Evolutionary conservation across 1,140 invertebrate genomes (phyloP).

Genomic region (Drosophila grimshawi): DNA sequence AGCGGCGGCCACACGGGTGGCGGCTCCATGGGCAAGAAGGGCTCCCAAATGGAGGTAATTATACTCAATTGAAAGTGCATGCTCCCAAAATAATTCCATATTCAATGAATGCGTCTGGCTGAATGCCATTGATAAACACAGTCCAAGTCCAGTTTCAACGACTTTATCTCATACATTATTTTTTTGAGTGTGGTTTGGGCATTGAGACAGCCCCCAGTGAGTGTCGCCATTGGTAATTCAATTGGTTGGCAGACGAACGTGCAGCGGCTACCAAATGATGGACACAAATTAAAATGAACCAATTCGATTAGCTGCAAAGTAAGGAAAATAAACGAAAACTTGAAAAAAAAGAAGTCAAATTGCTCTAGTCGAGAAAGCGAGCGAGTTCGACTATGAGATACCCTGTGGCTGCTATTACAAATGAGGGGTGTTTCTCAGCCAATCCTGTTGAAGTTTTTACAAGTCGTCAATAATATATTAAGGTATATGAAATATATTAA

Average conservation of each 20-base stretch:
- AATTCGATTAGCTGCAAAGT: constrained; percentile 33
- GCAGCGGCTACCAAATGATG: constrained; percentile 30
- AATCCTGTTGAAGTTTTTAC: no score
- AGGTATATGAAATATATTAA: no score
- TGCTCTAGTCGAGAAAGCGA: no score
- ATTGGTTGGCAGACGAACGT: constrained; percentile 33
- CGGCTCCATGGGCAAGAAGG: constrained; percentile 84
- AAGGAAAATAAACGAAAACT: not conserved
- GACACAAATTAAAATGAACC: constrained; percentile 44
- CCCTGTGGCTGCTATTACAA: no score
- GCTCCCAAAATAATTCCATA: not conserved
- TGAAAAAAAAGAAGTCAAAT: not conserved
- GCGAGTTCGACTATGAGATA: no score
- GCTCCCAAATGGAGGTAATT: constrained; percentile 85
- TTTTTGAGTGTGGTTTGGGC: not conserved
- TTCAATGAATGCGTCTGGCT: constrained; percentile 2
- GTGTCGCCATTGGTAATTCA: constrained; percentile 45
- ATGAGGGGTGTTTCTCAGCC: no score
- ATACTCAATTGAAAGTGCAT: constrained; percentile 60
- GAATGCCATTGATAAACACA: not conserved
- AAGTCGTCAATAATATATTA: no score
- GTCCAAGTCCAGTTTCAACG: not conserved
- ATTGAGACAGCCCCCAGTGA: no score
- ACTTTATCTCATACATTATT: not conserved
- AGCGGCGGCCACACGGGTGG: constrained; percentile 84